Evolutionary conservation across 2,888 invertebrate species (phyloP).

Genomic region (Drosophila fulvimacula): DNA sequence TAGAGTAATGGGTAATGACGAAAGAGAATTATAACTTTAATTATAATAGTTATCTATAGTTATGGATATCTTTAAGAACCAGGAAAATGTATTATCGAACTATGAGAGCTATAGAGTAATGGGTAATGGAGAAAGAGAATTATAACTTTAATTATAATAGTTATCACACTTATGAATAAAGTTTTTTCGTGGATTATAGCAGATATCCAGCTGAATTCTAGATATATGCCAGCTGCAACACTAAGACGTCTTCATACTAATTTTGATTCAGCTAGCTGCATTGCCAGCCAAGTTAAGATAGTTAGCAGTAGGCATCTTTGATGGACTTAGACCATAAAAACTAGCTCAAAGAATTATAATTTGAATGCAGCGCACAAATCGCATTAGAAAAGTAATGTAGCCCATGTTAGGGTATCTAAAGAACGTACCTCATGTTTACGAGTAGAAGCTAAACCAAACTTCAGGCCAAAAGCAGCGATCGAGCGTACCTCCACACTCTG

Average conservation of each 20-base stretch:
- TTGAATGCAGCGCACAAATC: not conserved
- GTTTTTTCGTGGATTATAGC: not conserved
- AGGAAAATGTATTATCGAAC: too few species aligned
- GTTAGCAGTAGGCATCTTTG: not conserved
- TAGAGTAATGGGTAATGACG: too few species aligned
- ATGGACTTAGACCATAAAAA: not conserved
- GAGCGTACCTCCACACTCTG: conserved; percentile 43
- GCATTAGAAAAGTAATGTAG: not conserved
- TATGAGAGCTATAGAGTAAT: not conserved
- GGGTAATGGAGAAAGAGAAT: not conserved
- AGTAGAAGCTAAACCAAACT: conserved; percentile 65
- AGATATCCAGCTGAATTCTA: not conserved
- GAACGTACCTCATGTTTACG: conserved; percentile 76
- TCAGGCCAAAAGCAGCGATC: conserved; percentile 55
- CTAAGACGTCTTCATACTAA: not conserved
- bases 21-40: not conserved
- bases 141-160: too few species aligned
- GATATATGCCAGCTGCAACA: not conserved
- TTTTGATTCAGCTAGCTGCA: not conserved
- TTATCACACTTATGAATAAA: too few species aligned
- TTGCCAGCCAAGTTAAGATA: not conserved
- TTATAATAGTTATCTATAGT: not conserved
- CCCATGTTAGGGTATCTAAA: conserved; percentile 36
- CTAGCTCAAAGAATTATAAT: not conserved
- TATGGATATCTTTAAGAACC: too few species aligned